Conservation (phyloP, 2,888 invertebrate genomes). For the Drepanosiphum platanoidis region DNA sequence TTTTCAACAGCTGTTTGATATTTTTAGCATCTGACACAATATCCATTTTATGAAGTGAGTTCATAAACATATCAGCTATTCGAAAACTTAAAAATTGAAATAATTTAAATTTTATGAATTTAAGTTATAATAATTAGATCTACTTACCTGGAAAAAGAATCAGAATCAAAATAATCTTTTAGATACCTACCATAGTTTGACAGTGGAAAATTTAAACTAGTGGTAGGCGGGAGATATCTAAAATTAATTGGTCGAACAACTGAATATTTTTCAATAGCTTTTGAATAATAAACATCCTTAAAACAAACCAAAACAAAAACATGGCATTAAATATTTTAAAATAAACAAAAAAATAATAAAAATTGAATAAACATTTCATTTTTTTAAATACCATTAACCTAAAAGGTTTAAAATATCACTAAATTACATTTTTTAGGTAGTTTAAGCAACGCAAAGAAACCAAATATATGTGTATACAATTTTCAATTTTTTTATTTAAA, state of each 20-base stretch:
- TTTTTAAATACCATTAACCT: no score
- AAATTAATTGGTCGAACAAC: constrained; percentile 81
- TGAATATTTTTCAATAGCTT: constrained; percentile 86
- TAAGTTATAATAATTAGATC: not conserved
- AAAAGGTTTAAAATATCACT: no score
- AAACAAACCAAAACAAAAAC: no score
- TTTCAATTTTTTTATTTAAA: no score
- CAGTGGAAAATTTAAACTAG: constrained; percentile 87
- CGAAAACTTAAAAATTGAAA: constrained; percentile 75
- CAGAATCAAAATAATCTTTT: no score
- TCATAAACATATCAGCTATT: constrained; percentile 93
- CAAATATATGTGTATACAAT: no score
- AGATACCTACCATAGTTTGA: constrained; percentile 89
- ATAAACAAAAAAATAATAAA: no score
- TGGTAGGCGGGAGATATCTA: constrained; percentile 83
- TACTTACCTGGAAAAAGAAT: constrained; percentile 78
- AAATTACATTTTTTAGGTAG: no score
- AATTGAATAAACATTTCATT: no score
- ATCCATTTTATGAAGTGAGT: constrained; percentile 90
- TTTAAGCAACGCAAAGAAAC: no score
- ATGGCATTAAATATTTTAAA: no score
- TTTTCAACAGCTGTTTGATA: constrained; percentile 88
- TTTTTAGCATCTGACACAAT: constrained; percentile 94
- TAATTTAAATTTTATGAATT: not conserved
- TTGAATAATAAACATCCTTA: no score